A percentile compares a stretch with the other conserved stretches of the same genome.
Conservation (phyloP, 1,140 invertebrate genomes). For the Cephus cinctus region DNA sequence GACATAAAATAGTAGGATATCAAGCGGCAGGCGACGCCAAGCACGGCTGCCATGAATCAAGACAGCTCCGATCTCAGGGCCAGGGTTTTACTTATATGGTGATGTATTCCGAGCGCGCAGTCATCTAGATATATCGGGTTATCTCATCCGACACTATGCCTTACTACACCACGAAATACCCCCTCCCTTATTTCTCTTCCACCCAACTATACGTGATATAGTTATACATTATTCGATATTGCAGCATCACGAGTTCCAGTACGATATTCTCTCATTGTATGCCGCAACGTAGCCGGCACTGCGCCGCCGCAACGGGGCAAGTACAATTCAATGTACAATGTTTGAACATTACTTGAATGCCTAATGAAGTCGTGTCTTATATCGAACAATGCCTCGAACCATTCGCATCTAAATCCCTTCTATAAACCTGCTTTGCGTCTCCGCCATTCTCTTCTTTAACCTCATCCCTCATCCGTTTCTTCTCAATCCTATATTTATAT, state of each 20-base stretch:
- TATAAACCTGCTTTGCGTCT: constrained; percentile 16
- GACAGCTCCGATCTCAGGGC: constrained; percentile 21
- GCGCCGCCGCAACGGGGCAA: constrained; percentile 12
- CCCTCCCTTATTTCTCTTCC: constrained; percentile 4
- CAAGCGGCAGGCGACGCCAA: constrained; percentile 10
- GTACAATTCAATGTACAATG: constrained; percentile 42
- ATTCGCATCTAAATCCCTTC: constrained; percentile 33
- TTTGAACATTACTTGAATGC: constrained; percentile 53
- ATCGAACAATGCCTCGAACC: constrained; percentile 49
- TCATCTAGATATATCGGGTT: constrained; percentile 37
- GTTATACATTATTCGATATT: constrained; percentile 49
- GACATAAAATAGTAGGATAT: constrained; percentile 39
- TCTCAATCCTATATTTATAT: too few relatives aligned
- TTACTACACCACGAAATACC: constrained; percentile 20
- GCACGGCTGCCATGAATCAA: constrained; percentile 34
- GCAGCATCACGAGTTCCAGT: constrained; percentile 41
- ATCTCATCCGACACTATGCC: constrained; percentile 26
- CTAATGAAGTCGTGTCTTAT: constrained; percentile 52
- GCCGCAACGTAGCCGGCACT: constrained; percentile 19
- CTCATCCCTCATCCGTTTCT: background rate
- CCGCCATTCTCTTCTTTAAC: background rate
- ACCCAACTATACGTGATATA: constrained; percentile 28
- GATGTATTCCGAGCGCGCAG: constrained; percentile 36
- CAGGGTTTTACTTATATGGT: constrained; percentile 39
- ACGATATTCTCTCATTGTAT: constrained; percentile 47